phyloP scores from a whole-genome alignment of 2,797 vertebrate genomes.

The Myotis pilosus region DNA sequence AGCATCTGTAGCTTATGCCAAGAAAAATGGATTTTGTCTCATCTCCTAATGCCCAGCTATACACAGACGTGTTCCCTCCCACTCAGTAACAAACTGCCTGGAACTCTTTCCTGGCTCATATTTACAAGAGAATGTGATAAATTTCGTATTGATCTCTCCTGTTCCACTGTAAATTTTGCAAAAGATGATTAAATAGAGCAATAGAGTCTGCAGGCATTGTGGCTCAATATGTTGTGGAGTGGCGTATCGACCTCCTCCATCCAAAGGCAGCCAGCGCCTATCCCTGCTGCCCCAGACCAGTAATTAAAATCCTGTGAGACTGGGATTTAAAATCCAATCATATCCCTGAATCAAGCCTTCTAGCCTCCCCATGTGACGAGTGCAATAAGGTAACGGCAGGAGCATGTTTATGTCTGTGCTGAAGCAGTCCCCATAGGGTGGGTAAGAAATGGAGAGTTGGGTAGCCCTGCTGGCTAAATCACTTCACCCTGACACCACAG shows the following conservation, averaged over 20 bases:
- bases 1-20: slow-evolving; percentile 72
- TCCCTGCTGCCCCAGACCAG: slow-evolving; percentile 80
- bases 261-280: slow-evolving; percentile 79
- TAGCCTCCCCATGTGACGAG: slow-evolving; percentile 71
- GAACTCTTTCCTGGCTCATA: slow-evolving; percentile 80
- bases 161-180: slow-evolving; percentile 86
- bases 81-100: slow-evolving; percentile 81
- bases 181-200: slow-evolving; percentile 88
- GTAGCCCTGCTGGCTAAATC: slow-evolving; percentile 68
- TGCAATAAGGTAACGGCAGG: slow-evolving; percentile 78
- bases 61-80: slow-evolving; percentile 74
- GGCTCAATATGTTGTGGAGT: slow-evolving; percentile 84
- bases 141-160: slow-evolving; percentile 85
- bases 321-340: slow-evolving; percentile 84
- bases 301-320: slow-evolving; percentile 86
- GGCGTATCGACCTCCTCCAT: slow-evolving; percentile 83
- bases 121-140: slow-evolving; percentile 85
- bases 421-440: slow-evolving; percentile 74
- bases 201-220: slow-evolving; percentile 80
- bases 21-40: slow-evolving; percentile 78
- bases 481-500: slow-evolving; percentile 59
- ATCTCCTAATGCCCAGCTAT: slow-evolving; percentile 71
- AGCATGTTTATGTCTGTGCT: slow-evolving; percentile 76
- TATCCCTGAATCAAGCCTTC: slow-evolving; percentile 66
- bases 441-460: slow-evolving; percentile 73